Conservation (phyloP, 2,797 vertebrate genomes). For the Pseudocheirus occidentalis region DNA sequence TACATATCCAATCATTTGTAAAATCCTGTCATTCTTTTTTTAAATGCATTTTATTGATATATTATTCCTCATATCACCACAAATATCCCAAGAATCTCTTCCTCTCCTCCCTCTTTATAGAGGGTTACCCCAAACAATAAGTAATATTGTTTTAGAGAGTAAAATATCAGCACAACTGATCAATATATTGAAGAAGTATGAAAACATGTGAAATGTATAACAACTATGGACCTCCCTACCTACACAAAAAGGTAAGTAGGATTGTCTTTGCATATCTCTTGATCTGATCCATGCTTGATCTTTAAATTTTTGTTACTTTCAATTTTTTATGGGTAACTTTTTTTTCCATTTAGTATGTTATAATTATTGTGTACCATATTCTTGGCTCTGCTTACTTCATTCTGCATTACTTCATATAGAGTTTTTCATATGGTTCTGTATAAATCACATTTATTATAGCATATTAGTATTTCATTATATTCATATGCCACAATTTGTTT, state of each 20-base stretch:
- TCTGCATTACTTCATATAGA: too few relatives aligned
- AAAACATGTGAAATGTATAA: not conserved
- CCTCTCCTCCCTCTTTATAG: not conserved
- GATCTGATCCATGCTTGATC: too few relatives aligned
- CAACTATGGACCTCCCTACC: not conserved
- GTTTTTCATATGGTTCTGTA: too few relatives aligned
- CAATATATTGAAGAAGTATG: not conserved
- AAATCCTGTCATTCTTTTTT: not conserved
- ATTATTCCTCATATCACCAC: not conserved
- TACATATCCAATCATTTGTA: not conserved
- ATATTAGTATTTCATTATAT: too few relatives aligned
- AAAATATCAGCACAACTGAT: not conserved
- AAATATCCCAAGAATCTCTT: not conserved
- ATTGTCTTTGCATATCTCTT: too few relatives aligned
- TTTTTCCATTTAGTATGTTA: too few relatives aligned
- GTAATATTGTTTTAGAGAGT: not conserved
- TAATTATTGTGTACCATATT: too few relatives aligned
- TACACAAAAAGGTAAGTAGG: not conserved
- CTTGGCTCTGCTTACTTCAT: too few relatives aligned
- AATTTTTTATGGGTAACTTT: too few relatives aligned
- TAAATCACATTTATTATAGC: too few relatives aligned
- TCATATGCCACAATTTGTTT: too few relatives aligned
- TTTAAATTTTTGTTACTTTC: too few relatives aligned
- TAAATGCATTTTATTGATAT: not conserved
- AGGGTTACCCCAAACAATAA: not conserved